Evolutionary conservation across 2,888 invertebrate genomes (phyloP).

Genomic region (Coecobrya sp.): DNA sequence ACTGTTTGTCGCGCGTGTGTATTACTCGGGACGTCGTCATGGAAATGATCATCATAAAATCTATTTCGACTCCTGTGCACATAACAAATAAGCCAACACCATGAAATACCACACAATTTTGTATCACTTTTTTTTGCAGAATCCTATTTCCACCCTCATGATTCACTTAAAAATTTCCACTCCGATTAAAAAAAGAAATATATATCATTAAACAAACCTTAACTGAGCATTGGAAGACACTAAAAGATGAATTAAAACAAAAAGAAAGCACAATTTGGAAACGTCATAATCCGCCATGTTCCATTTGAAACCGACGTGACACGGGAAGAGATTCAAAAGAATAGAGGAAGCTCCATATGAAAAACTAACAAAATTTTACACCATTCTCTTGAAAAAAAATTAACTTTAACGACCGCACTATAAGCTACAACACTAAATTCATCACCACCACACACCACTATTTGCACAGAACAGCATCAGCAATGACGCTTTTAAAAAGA

Average conservation of each 20-base stretch:
- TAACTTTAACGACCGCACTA: background rate
- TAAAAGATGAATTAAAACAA: slow-evolving; percentile 57
- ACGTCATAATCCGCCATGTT: slow-evolving; percentile 71
- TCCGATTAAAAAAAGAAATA: background rate
- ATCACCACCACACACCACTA: background rate
- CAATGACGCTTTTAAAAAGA: background rate
- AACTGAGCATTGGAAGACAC: slow-evolving; percentile 68
- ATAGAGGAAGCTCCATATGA: slow-evolving; percentile 1
- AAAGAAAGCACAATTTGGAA: slow-evolving; percentile 37
- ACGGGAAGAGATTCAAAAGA: slow-evolving; percentile 4
- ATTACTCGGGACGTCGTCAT: slow-evolving; percentile 81
- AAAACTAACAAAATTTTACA: slow-evolving; percentile 5
- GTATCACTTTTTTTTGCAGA: background rate
- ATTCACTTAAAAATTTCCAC: background rate
- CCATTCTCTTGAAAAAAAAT: background rate
- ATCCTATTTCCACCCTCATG: background rate
- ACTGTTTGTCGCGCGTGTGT: slow-evolving; percentile 82
- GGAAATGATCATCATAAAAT: slow-evolving; percentile 82
- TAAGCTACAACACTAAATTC: background rate
- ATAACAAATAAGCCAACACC: slow-evolving; percentile 15
- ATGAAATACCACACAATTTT: background rate
- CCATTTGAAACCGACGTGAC: slow-evolving; percentile 57
- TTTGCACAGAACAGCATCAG: background rate
- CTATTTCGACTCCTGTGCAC: slow-evolving; percentile 75
- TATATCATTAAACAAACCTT: slow-evolving; percentile 60